A percentile compares a stretch with the other conserved stretches of the same genome.
phyloP scores from a whole-genome alignment of 2,113 vertebrate genomes.

The Vulpes vulpes region DNA sequence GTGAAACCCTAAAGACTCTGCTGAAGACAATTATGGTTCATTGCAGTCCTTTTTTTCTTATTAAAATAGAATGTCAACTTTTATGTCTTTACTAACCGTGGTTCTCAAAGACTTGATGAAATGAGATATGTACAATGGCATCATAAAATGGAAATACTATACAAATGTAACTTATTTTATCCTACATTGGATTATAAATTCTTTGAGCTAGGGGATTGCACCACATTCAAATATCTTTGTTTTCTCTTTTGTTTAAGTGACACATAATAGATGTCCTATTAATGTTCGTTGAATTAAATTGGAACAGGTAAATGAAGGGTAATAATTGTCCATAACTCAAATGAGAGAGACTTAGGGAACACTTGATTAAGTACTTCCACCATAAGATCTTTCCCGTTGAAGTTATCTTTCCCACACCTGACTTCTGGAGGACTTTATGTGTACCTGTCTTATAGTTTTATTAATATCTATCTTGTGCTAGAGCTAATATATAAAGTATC shows the following conservation, averaged over 20 bases:
- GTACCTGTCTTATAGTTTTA: not conserved
- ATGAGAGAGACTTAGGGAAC: not conserved
- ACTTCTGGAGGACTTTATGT: conserved; percentile 14
- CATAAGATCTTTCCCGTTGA: not conserved
- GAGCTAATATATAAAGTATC: not conserved
- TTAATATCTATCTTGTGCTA: not conserved
- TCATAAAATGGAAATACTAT: not conserved
- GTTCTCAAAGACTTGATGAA: not conserved
- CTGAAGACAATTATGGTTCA: not conserved
- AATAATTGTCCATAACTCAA: not conserved
- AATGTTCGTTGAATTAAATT: conserved; percentile 3
- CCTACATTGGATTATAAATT: not conserved
- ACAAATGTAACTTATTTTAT: conserved; percentile 8
- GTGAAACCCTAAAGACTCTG: conserved; percentile 11
- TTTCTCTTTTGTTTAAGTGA: conserved; percentile 14
- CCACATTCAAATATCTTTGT: not conserved
- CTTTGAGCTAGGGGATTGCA: not conserved
- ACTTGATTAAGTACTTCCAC: not conserved
- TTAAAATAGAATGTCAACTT: not conserved
- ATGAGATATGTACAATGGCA: not conserved
- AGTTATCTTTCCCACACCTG: not conserved
- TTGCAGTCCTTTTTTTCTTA: not conserved
- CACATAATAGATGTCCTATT: not conserved
- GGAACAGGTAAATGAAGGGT: conserved; percentile 35
- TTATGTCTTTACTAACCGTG: not conserved